Conservation (phyloP, 2,888 invertebrate species). For the Piscicola geometra region DNA sequence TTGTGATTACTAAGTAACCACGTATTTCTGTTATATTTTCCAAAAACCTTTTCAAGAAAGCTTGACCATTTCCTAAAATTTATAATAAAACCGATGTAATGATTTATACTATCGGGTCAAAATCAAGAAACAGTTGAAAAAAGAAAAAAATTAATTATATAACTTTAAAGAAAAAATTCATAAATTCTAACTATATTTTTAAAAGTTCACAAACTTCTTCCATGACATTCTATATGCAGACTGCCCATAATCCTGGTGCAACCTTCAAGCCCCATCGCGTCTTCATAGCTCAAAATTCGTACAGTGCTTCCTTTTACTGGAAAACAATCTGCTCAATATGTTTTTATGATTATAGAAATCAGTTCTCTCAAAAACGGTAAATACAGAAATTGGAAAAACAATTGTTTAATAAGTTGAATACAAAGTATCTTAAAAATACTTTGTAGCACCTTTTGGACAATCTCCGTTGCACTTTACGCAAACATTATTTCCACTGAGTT, state of each 20-base stretch:
- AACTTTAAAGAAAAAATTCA: not conserved
- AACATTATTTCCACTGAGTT: not conserved
- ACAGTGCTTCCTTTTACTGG: not conserved
- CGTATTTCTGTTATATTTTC: not conserved
- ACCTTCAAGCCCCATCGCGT: not conserved
- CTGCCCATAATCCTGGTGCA: not conserved
- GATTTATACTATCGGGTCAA: no score
- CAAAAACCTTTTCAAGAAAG: not conserved
- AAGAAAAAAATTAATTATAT: not conserved
- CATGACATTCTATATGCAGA: not conserved
- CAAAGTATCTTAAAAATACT: no score
- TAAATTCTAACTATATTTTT: not conserved
- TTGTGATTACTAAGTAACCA: not conserved
- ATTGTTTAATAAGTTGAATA: no score
- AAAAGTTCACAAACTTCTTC: not conserved
- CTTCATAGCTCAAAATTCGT: not conserved
- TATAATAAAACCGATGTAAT: no score
- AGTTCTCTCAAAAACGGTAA: no score
- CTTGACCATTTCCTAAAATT: not conserved
- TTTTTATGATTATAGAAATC: no score
- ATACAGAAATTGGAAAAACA: no score
- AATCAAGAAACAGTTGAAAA: no score
- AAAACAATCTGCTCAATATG: not conserved
- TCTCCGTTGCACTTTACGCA: not conserved
- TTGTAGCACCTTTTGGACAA: constrained; percentile 2